These are phyloP conservation scores for Prionailurus bengalensis DNA, from an alignment of 2,113 vertebrate species.

Conservation along the genomic window DNA sequence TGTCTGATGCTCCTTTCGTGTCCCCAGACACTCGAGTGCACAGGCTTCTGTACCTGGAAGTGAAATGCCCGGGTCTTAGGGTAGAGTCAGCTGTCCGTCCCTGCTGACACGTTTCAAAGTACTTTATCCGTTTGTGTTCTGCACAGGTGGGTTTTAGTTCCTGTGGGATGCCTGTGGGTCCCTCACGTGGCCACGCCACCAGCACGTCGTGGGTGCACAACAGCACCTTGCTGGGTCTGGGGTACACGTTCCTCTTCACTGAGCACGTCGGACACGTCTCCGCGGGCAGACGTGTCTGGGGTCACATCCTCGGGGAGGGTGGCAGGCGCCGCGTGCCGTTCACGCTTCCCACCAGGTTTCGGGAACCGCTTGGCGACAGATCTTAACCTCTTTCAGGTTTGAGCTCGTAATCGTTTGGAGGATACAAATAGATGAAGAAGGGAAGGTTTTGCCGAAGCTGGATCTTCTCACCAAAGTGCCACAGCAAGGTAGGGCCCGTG, in stretches of 20 bases:
- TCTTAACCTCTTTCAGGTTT: constrained; percentile 83
- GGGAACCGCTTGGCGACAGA: neutral
- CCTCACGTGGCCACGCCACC: neutral
- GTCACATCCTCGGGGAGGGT: neutral
- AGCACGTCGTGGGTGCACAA: neutral
- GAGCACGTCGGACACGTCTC: neutral
- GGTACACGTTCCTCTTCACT: neutral
- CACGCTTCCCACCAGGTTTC: neutral
- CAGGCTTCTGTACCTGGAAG: neutral
- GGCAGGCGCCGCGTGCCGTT: too few species aligned
- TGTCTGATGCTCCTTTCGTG: neutral
- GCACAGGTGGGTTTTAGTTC: neutral
- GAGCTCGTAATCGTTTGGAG: constrained; percentile 90
- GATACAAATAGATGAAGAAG: constrained; percentile 87
- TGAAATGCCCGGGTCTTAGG: neutral
- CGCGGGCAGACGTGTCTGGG: neutral
- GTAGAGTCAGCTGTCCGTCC: neutral
- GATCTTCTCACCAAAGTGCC: constrained; percentile 91
- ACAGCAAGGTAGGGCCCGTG: constrained; percentile 83
- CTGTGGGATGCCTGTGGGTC: neutral
- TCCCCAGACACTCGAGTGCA: neutral
- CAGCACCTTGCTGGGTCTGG: neutral
- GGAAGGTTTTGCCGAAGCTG: constrained; percentile 86
- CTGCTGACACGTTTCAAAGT: neutral
- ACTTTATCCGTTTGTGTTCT: neutral